Conservation (phyloP, 2,888 invertebrate genomes). For the Leptarthrus brevirostris region DNA sequence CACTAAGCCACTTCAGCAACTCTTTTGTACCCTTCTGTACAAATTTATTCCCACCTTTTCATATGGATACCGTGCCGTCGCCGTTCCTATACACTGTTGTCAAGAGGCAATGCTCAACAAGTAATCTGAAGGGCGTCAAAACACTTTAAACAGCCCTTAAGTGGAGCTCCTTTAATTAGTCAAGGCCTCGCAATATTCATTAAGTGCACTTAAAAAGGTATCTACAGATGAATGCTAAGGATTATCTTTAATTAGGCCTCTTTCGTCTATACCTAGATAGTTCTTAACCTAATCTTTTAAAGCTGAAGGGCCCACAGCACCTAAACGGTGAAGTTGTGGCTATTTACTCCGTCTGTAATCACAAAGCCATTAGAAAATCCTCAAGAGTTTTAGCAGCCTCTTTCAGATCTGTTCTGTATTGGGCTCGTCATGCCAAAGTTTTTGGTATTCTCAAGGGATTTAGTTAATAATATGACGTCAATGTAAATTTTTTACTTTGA, state of each 20-base stretch:
- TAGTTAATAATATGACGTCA: background rate
- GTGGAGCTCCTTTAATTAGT: constrained; percentile 27
- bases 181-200: constrained; percentile 20
- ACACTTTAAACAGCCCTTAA: constrained; percentile 17
- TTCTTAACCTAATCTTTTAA: constrained; percentile 8
- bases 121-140: constrained; percentile 12
- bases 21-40: too few species aligned
- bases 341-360: constrained; percentile 20
- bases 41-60: too few species aligned
- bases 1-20: too few species aligned
- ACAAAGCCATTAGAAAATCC: constrained; percentile 19
- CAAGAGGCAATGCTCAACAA: constrained; percentile 17
- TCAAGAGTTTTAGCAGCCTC: background rate
- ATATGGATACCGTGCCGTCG: too few species aligned
- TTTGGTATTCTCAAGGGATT: constrained; percentile 8
- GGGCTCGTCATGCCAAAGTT: constrained; percentile 2
- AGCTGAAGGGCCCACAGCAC: constrained; percentile 6
- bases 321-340: background rate
- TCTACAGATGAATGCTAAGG: constrained; percentile 18
- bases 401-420: background rate
- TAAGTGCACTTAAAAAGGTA: constrained; percentile 34
- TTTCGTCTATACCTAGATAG: background rate
- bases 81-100: background rate
- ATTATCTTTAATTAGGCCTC: constrained; percentile 11
- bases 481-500: constrained; percentile 1